Percentiles rank a stretch among this genome's conserved stretches.
These are phyloP conservation scores for Campoplex capitator DNA, from an alignment of 2,888 invertebrate genomes.

Conservation along the genomic window DNA sequence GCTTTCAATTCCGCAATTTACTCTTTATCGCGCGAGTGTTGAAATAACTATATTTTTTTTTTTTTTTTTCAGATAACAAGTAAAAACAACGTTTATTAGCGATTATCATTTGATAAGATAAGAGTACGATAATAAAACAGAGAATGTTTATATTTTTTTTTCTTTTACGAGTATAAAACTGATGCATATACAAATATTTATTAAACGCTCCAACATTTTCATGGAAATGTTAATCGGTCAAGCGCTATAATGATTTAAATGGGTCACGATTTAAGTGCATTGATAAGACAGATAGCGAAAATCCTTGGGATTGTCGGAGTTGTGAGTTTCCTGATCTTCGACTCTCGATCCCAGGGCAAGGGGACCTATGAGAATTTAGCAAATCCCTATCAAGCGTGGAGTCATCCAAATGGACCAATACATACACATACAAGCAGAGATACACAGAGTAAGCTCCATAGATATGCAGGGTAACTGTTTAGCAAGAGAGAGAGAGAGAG, in stretches of 20 bases:
- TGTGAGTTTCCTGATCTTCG: constrained; percentile 55
- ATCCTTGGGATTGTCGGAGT: constrained; percentile 58
- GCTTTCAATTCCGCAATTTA: constrained; percentile 47
- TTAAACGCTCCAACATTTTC: neutral
- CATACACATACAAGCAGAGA: constrained; percentile 9
- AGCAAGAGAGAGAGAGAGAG: constrained; percentile 36
- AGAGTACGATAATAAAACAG: neutral
- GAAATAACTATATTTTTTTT: constrained; percentile 10
- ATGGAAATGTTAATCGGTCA: neutral
- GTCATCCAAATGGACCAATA: constrained; percentile 51
- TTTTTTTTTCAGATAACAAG: neutral
- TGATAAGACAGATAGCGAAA: constrained; percentile 55
- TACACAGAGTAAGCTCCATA: constrained; percentile 25
- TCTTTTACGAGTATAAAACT: no score
- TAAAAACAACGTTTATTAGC: constrained; percentile 6
- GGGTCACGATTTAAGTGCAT: constrained; percentile 43
- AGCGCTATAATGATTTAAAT: constrained; percentile 36
- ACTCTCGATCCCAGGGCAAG: constrained; percentile 30
- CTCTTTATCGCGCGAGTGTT: constrained; percentile 1
- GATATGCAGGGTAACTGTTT: constrained; percentile 20
- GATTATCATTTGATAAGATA: neutral
- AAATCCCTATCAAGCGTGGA: constrained; percentile 55
- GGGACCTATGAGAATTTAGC: constrained; percentile 51
- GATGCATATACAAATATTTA: neutral
- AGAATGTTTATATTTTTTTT: no score